Conservation (phyloP, 2,888 invertebrate genomes). For the Heliconius sara region DNA sequence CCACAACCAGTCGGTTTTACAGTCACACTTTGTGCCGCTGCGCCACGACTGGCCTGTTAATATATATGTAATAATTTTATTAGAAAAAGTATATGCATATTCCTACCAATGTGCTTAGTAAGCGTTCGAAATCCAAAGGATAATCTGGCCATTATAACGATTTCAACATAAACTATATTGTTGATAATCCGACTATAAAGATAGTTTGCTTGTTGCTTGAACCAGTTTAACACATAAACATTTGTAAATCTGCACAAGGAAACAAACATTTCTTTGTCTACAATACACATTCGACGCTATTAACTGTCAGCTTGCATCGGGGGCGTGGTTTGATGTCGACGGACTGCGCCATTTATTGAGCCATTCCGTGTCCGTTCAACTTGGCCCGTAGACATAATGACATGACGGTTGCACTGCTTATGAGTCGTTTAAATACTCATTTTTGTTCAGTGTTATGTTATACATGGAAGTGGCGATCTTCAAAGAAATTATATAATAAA, state of each 20-base stretch:
- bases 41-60: too few relatives aligned
- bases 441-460: slow-evolving; percentile 17
- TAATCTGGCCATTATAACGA: neutral
- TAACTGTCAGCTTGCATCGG: slow-evolving; percentile 29
- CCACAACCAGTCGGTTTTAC: too few relatives aligned
- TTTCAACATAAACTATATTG: too few relatives aligned
- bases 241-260: neutral
- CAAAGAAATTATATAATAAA: neutral
- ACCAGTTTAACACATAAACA: neutral
- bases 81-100: neutral
- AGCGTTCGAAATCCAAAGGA: neutral
- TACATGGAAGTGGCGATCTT: neutral
- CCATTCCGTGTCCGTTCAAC: slow-evolving; percentile 45
- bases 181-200: neutral
- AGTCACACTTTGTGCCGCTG: too few relatives aligned
- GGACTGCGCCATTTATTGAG: slow-evolving; percentile 40
- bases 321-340: slow-evolving; percentile 32
- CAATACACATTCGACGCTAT: slow-evolving; percentile 21
- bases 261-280: slow-evolving; percentile 10
- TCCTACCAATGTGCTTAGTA: too few relatives aligned
- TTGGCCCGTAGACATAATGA: slow-evolving; percentile 39
- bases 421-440: slow-evolving; percentile 19
- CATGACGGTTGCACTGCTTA: slow-evolving; percentile 37
- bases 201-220: neutral
- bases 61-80: too few relatives aligned